These are phyloP conservation scores for Pachliopta kotzebuea DNA, from an alignment of 2,888 invertebrate species.

Conservation along the genomic window DNA sequence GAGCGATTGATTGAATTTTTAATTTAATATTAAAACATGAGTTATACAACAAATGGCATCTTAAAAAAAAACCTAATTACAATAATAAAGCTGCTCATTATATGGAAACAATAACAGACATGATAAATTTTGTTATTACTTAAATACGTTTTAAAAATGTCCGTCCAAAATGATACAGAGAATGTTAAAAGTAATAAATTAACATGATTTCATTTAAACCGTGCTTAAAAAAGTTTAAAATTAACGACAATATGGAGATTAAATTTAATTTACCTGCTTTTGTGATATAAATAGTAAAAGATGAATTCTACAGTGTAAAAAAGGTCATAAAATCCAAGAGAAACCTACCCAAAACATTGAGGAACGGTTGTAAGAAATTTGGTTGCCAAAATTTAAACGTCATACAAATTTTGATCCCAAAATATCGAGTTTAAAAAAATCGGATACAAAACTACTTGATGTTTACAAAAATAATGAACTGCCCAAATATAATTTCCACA, in stretches of 20 bases:
- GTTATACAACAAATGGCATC: slow-evolving; percentile 78
- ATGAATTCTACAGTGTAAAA: background rate
- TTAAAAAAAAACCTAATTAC: slow-evolving; percentile 67
- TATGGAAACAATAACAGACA: slow-evolving; percentile 47
- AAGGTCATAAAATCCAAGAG: too few species aligned
- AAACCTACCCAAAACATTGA: too few species aligned
- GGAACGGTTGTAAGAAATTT: slow-evolving; percentile 39
- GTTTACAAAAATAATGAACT: too few species aligned
- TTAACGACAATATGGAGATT: background rate
- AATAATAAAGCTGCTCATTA: slow-evolving; percentile 78
- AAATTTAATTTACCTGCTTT: background rate
- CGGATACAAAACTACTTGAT: too few species aligned
- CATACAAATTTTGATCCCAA: slow-evolving; percentile 69
- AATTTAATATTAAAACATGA: slow-evolving; percentile 78
- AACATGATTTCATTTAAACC: too few species aligned
- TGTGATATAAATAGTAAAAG: background rate
- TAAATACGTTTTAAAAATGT: background rate
- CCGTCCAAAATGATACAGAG: slow-evolving; percentile 13
- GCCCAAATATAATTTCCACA: too few species aligned
- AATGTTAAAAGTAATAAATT: background rate
- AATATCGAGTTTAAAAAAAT: slow-evolving; percentile 33
- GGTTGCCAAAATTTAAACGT: slow-evolving; percentile 45
- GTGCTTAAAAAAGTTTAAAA: background rate
- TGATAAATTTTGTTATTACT: slow-evolving; percentile 1
- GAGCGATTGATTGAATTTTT: slow-evolving; percentile 59